Evolutionary conservation across 1,140 invertebrate genomes (phyloP).

Genomic region (Bactericera cockerelli): DNA sequence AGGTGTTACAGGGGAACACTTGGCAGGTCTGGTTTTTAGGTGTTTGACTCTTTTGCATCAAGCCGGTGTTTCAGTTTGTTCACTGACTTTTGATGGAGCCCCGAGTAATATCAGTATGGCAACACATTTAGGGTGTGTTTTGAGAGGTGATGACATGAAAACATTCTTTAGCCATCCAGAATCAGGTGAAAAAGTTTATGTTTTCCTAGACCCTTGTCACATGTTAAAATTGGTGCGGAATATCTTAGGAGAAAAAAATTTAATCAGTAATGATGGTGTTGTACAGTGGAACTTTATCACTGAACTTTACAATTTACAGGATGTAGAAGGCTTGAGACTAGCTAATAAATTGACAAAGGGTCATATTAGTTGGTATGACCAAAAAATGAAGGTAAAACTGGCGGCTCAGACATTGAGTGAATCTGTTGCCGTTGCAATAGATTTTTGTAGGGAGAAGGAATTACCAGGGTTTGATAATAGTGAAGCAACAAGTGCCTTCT

Average conservation of each 20-base stretch:
- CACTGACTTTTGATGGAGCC: conserved; percentile 16
- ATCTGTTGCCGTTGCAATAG: conserved; percentile 7
- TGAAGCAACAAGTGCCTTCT: conserved; percentile 3
- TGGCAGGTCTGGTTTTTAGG: conserved; percentile 15
- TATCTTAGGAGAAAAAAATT: conserved; percentile 8
- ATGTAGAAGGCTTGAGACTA: conserved; percentile 16
- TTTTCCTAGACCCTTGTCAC: conserved; percentile 20
- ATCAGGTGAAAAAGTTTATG: conserved; percentile 17
- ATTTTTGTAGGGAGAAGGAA: neutral
- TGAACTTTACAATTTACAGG: conserved; percentile 1
- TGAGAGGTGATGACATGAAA: neutral
- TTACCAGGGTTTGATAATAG: conserved; percentile 7
- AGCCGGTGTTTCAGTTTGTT: conserved; percentile 20
- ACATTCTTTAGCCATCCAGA: conserved; percentile 15
- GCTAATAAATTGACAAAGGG: conserved; percentile 22
- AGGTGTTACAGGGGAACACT: conserved; percentile 17
- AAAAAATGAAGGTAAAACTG: conserved; percentile 26
- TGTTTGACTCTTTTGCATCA: conserved; percentile 19
- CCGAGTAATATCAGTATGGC: conserved; percentile 8
- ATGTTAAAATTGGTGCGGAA: conserved; percentile 19
- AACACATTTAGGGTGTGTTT: neutral
- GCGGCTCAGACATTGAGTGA: conserved; percentile 20
- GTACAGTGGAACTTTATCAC: conserved; percentile 20
- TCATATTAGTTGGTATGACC: conserved; percentile 21
- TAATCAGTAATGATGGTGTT: conserved; percentile 12